Evolutionary conservation across 2,113 vertebrate genomes (phyloP).

Genomic region (Sphaerodactylus townsendi): DNA sequence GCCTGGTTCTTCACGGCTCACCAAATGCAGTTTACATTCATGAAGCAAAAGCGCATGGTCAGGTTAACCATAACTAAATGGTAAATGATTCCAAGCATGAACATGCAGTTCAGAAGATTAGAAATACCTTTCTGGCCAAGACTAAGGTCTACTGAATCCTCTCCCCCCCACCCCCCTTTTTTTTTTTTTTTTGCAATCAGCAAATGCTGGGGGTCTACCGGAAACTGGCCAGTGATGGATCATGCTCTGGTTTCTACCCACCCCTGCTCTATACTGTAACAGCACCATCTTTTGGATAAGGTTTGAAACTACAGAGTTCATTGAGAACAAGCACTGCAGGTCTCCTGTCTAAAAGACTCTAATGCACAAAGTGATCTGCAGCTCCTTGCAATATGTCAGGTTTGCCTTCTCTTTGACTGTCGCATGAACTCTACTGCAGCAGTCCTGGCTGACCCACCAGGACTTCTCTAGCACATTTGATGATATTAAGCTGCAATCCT

Average conservation of each 20-base stretch:
- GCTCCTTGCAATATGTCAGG: neutral
- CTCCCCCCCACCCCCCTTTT: no score
- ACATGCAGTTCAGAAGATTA: neutral
- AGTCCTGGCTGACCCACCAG: neutral
- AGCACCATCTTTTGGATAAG: neutral
- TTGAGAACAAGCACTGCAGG: neutral
- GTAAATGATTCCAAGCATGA: neutral
- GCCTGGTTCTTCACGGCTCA: neutral
- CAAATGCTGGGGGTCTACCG: neutral
- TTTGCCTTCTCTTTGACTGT: neutral
- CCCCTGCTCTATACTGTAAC: neutral
- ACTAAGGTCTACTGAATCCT: neutral
- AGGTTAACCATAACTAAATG: neutral
- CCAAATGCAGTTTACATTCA: neutral
- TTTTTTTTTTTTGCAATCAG: neutral
- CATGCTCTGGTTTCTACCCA: neutral
- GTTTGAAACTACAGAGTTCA: neutral
- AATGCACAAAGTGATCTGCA: fast-evolving
- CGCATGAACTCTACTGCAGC: neutral
- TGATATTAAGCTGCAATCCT: no score
- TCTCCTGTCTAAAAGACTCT: neutral
- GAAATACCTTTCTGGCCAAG: neutral
- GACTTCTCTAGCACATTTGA: neutral
- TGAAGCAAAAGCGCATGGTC: neutral
- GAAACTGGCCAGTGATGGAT: neutral